These are phyloP conservation scores for Platalea minor DNA, from an alignment of 2,797 vertebrate genomes.

Conservation along the genomic window DNA sequence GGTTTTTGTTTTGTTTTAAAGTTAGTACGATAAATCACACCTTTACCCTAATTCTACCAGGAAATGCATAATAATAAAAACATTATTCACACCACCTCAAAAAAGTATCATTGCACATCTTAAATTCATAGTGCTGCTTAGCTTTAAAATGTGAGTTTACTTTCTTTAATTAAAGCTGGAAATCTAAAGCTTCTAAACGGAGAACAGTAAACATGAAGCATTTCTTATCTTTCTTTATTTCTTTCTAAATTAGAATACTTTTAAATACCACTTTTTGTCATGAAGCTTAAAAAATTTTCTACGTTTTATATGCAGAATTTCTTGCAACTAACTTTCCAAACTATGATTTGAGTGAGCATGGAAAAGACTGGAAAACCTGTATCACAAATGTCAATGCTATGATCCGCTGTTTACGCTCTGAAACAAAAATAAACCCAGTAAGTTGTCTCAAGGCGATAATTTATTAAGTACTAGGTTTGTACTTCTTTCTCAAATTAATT, in stretches of 20 bases:
- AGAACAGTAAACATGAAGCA: not conserved
- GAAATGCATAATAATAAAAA: not conserved
- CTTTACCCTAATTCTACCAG: not conserved
- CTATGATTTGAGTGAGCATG: slow-evolving; percentile 75
- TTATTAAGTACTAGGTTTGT: not conserved
- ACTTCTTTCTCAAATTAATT: not conserved
- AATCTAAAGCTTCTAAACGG: not conserved
- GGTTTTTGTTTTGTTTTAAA: not conserved
- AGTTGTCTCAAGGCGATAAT: slow-evolving; percentile 33
- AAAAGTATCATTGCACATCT: not conserved
- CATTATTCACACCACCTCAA: not conserved
- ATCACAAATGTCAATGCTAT: slow-evolving; percentile 66
- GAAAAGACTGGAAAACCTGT: slow-evolving; percentile 80
- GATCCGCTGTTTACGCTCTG: slow-evolving; percentile 59
- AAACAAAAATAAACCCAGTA: slow-evolving; percentile 51
- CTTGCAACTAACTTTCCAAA: slow-evolving; percentile 70
- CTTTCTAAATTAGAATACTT: not conserved
- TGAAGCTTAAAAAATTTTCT: not conserved
- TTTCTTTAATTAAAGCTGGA: not conserved
- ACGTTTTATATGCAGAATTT: slow-evolving; percentile 72
- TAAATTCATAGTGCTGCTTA: not conserved
- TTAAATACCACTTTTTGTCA: not conserved
- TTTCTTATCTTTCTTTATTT: not conserved
- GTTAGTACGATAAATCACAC: not conserved
- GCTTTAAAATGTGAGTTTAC: not conserved